Evolutionary conservation across 2,888 invertebrate genomes (phyloP), one percentile per base, ranked within the genome.

Genomic region (Plutella xylostella): DNA sequence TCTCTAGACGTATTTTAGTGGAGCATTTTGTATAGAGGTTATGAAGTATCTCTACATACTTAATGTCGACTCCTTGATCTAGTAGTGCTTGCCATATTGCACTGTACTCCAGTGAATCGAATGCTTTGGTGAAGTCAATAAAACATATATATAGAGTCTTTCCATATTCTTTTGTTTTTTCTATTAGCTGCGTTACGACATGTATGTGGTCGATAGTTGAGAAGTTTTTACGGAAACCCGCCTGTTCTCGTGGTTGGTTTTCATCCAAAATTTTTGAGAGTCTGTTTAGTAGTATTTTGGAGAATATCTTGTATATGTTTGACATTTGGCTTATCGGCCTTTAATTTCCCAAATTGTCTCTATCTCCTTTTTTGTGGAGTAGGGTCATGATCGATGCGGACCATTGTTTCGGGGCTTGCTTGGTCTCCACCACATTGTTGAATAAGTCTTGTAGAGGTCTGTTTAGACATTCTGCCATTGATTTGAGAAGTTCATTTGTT

Each of bases 311-410:
- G 21, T 48, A 48, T 11, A 45, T n/a, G 34, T 46, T 47, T 1
- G 42, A 35, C 47, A 42, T 42, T n/a, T 48, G 30, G 22, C 46
- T 46, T n/a, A 48, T 48, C 3, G 46, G 46, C 20, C 50, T 43
- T 15, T 50, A 48, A 19, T 48, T 50, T 1, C 18, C 14, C 12
- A 48, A 18, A 14, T 34, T 17, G 14, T 7, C 14, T 34, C 34
- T 34, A 14, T 34, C 17, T 4, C 34, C 34, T 17, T 38, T 38
- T 38, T 20, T 38, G 20, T 21, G 38, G 9, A 38, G 42, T 42
- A 28, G 20, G 17, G 28, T 22, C n/a, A 17, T 34, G 6, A 17
- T 34, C 3, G 34, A 25, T 9, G 5, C 9, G n/a, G n/a, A n/a
- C n/a, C n/a, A n/a, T n/a, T n/a, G n/a, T n/a, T n/a, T n/a, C n/a